A percentile compares a stretch with the other conserved stretches of the same genome.
Evolutionary conservation across 2,113 vertebrate species (phyloP).

Genomic region (Neoarius graeffei): DNA sequence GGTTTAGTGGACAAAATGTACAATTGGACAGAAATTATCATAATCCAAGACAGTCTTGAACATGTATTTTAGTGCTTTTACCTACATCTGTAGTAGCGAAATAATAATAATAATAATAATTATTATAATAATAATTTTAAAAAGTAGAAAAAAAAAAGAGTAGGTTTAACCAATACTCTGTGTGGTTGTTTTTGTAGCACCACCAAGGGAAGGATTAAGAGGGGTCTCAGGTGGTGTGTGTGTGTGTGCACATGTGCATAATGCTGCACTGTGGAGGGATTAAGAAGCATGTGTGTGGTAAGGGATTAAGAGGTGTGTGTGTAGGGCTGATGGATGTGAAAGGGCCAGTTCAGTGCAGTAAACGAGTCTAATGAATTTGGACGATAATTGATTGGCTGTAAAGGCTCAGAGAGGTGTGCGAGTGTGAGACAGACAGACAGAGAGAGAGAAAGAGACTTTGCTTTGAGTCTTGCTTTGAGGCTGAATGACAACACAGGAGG

Average conservation of each 20-base stretch:
- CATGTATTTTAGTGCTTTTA: background rate
- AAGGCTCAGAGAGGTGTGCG: conserved; percentile 73
- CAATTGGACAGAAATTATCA: background rate
- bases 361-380: conserved; percentile 96
- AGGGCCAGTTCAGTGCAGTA: conserved; percentile 76
- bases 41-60: background rate
- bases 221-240: conserved; percentile 1
- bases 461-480: conserved; percentile 56
- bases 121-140: background rate
- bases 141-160: background rate
- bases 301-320: conserved; percentile 30
- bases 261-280: too few species aligned
- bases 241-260: background rate
- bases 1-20: background rate
- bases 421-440: conserved; percentile 52
- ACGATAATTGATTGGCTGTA: conserved; percentile 94
- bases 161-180: background rate
- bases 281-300: too few species aligned
- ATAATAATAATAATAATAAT: too few species aligned
- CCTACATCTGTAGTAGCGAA: too few species aligned
- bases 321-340: conserved; percentile 76
- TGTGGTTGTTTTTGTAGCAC: conserved; percentile 72
- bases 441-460: conserved; percentile 53
- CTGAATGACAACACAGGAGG: conserved; percentile 90
- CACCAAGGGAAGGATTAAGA: background rate